Conservation (phyloP, 53 echinoderm and acorn worm genomes). For the Luidia sarsii region DNA sequence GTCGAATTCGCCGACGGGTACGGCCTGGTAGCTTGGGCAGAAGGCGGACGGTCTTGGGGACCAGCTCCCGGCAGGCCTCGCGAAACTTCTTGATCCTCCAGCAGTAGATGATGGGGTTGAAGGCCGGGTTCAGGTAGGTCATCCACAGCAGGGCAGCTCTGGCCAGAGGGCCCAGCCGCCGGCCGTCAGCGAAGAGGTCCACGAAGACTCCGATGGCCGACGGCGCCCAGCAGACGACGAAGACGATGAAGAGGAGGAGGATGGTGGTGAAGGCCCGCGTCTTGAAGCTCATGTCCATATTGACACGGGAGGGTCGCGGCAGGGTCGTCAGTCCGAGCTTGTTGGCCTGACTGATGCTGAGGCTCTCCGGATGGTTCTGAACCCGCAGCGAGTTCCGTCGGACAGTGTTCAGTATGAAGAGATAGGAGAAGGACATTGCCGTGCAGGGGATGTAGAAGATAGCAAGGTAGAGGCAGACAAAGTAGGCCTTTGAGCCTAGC, state of each 20-base stretch:
- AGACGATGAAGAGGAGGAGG: constrained; percentile 90
- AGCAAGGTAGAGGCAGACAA: constrained; percentile 66
- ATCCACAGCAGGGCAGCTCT: constrained; percentile 83
- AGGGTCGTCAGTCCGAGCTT: constrained; percentile 90
- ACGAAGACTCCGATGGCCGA: constrained; percentile 71
- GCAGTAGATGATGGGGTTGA: constrained; percentile 98
- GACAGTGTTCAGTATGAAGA: constrained; percentile 96
- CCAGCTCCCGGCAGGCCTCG: constrained; percentile 94
- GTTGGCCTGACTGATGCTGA: constrained; percentile 97
- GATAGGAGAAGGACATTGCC: constrained; percentile 90
- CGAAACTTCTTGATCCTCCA: constrained; percentile 99
- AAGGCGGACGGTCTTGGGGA: constrained; percentile 88
- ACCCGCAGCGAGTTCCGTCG: constrained; percentile 90
- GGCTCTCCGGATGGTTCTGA: constrained; percentile 89
- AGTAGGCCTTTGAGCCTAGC: constrained; percentile 62
- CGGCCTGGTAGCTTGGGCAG: constrained; percentile 91
- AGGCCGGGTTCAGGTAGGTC: constrained; percentile 93
- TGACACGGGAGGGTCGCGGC: constrained; percentile 82
- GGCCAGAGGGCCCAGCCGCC: constrained; percentile 19
- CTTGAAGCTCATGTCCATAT: constrained; percentile 98
- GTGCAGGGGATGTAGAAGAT: constrained; percentile 89
- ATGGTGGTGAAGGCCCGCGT: constrained; percentile 99
- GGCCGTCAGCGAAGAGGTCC: constrained; percentile 14
- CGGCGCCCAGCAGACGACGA: constrained; percentile 93
- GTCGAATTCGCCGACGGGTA: constrained; percentile 86